Percentiles rank a stretch among this genome's conserved stretches.
Conservation (phyloP, 2,113 vertebrate genomes). For the Pseudopipra pipra region DNA sequence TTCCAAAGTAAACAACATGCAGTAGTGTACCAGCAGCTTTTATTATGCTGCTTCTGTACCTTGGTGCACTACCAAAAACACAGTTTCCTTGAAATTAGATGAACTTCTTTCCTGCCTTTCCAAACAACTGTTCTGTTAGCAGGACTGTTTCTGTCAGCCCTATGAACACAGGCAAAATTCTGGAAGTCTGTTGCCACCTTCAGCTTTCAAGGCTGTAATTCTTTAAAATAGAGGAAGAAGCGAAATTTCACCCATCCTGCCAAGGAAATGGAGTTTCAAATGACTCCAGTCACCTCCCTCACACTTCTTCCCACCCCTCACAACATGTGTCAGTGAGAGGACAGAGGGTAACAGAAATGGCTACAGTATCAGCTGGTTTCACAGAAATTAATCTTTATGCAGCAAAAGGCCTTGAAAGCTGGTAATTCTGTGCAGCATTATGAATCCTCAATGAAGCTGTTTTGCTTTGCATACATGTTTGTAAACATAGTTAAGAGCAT, state of each 20-base stretch:
- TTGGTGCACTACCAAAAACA: neutral
- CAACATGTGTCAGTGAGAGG: neutral
- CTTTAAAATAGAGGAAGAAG: neutral
- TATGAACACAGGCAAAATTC: neutral
- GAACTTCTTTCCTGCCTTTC: neutral
- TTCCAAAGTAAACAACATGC: neutral
- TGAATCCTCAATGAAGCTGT: neutral
- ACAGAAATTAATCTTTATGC: neutral
- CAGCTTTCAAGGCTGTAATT: neutral
- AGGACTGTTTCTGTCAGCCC: neutral
- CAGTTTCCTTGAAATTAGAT: neutral
- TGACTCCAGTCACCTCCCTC: neutral
- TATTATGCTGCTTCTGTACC: neutral
- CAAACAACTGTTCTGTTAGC: neutral
- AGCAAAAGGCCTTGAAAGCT: neutral
- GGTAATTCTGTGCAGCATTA: neutral
- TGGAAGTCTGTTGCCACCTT: neutral
- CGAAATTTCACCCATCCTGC: neutral
- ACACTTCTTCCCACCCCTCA: accelerated
- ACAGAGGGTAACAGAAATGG: neutral
- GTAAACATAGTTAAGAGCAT: neutral
- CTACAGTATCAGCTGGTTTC: neutral
- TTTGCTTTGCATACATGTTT: neutral
- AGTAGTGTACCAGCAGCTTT: neutral
- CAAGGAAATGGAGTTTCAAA: neutral